Conservation (phyloP, 2,888 invertebrate genomes). For the Colletes collaris region DNA sequence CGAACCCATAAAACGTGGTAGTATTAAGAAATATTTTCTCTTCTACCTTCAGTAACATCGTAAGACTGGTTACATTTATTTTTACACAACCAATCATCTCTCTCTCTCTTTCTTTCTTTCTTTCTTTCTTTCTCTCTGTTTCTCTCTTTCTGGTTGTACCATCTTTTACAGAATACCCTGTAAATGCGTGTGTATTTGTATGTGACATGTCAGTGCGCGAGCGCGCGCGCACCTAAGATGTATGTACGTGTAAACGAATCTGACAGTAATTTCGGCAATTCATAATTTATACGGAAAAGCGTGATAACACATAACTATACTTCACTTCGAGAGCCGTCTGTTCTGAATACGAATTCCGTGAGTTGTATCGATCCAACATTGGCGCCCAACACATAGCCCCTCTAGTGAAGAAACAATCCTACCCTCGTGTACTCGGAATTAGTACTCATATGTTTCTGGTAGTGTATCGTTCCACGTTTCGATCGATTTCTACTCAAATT, state of each 20-base stretch:
- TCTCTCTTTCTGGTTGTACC: constrained; percentile 55
- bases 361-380: constrained; percentile 67
- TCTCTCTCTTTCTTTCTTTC: constrained; percentile 15
- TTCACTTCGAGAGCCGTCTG: constrained; percentile 64
- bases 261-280: constrained; percentile 68
- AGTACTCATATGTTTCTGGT: constrained; percentile 55
- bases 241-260: constrained; percentile 6
- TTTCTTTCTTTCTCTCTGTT: too few species aligned
- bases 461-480: constrained; percentile 30
- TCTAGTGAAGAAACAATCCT: constrained; percentile 9
- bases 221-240: neutral
- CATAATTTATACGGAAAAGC: constrained; percentile 77
- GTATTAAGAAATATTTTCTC: constrained; percentile 48
- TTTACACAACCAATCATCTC: constrained; percentile 53
- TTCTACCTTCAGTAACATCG: constrained; percentile 45
- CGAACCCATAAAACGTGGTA: constrained; percentile 52
- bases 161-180: constrained; percentile 69
- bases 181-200: constrained; percentile 54
- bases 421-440: constrained; percentile 19
- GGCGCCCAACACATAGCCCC: constrained; percentile 44
- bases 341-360: constrained; percentile 57
- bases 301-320: constrained; percentile 69
- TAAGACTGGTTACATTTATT: constrained; percentile 48
- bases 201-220: constrained; percentile 11
- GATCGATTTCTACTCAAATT: constrained; percentile 20